phyloP scores from a whole-genome alignment of 92 coral and sea anemone species.

The Porites lobata region DNA sequence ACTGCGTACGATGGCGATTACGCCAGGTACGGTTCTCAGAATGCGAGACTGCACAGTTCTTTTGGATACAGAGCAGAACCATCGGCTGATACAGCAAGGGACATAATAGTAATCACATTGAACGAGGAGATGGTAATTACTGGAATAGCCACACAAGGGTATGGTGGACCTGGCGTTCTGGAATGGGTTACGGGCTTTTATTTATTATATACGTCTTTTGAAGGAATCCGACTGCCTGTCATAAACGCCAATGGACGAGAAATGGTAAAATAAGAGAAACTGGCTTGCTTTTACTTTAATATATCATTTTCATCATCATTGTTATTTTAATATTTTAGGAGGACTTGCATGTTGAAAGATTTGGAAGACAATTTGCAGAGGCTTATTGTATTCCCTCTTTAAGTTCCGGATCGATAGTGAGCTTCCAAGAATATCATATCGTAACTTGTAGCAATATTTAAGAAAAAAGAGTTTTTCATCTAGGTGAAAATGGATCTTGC shows the following conservation, averaged over 20 bases:
- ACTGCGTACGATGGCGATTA: conserved; percentile 56
- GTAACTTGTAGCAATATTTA: no score
- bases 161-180: conserved; percentile 33
- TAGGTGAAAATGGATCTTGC: no score
- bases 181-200: conserved; percentile 65
- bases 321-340: no score
- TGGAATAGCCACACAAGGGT: conserved; percentile 73
- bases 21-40: conserved; percentile 58
- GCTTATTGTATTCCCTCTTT: no score
- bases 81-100: neutral
- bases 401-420: no score
- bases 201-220: conserved; percentile 1
- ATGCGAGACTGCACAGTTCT: conserved; percentile 50
- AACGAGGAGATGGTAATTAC: conserved; percentile 58
- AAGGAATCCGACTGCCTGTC: conserved; percentile 3
- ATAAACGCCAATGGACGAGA: neutral
- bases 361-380: no score
- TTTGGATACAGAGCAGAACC: conserved; percentile 64
- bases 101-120: conserved; percentile 46
- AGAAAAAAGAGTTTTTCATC: no score
- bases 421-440: no score
- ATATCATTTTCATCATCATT: neutral
- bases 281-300: no score
- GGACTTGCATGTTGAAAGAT: no score
- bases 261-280: neutral